Base-by-base conservation (phyloP, 2,888 invertebrate genomes). In the Branchellion lobata region DNA sequence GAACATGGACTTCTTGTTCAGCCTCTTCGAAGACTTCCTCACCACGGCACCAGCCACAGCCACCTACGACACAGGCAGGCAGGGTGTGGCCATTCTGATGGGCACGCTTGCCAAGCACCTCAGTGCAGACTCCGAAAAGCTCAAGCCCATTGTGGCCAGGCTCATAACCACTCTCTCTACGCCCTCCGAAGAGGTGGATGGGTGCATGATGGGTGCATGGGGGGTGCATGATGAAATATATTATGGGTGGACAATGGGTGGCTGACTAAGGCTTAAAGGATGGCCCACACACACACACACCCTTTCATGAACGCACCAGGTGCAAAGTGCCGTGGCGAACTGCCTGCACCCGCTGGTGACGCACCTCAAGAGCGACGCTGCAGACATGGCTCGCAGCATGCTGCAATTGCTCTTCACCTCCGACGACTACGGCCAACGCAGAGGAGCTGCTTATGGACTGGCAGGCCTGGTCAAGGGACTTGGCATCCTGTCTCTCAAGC, bases 291-390 rank as follows among this genome's bases (percentile, higher is more conserved):
- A 51, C 21, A 51, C 14, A 27, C 24, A 24, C 5, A 3, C 65
- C 69, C 18, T 73, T 24, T 11, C 29, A 73, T 24, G 5, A 3
- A 24, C 36, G 27, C 31, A 34, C 36, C 61, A 92, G 92, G 96
- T 98, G 0, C 98, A 99, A 90, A 96, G 96, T 88, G 94, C 98
- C 0, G 97, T 98, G 0, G 94, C 96, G 69, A 94, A 95, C 88
- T 99, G 98, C 86, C 89, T 99, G 81, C 96, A 97, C 0, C 94
- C 94, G 84, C 89, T 99, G 81, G 94, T 98, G 82, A 94, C 94
- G 0, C 93, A 95, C 0, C 92, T 99, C 29, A 94, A 93, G 87
- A 93, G 93, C 68, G 95, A 96, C 85, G 94, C 96, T 1, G 93
- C 94, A 0, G 91, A 91, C 78, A 92, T 96, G 84, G 92, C 97